These are phyloP conservation scores for Homarus gammarus DNA, from an alignment of 2,888 invertebrate species.

Conservation along the genomic window DNA sequence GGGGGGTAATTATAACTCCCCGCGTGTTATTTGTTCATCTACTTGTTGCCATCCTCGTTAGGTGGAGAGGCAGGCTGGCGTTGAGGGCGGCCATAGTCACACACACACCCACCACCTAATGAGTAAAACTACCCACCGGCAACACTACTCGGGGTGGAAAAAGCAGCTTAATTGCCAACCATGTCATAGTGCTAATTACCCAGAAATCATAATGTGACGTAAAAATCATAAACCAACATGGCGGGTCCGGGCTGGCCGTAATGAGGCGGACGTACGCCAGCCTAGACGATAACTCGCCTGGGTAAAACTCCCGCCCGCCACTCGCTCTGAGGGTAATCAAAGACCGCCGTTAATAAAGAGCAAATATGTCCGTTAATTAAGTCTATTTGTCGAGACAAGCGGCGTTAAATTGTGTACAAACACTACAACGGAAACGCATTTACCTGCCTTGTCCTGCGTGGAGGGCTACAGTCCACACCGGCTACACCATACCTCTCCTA, in stretches of 20 bases:
- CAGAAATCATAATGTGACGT: constrained; percentile 41
- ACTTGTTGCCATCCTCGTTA: not conserved
- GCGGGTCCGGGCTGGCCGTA: constrained; percentile 29
- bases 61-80: not conserved
- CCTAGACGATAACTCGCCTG: not conserved
- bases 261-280: constrained; percentile 18
- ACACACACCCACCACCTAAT: not conserved
- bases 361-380: constrained; percentile 69
- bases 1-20: constrained; percentile 2
- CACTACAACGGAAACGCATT: constrained; percentile 53
- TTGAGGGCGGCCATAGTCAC: not conserved
- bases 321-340: constrained; percentile 54
- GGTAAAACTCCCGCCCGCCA: not conserved
- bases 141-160: not conserved
- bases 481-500: not conserved
- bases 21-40: constrained; percentile 19
- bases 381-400: constrained; percentile 65
- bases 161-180: constrained; percentile 44
- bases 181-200: constrained; percentile 56
- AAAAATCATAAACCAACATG: constrained; percentile 48
- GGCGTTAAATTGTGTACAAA: constrained; percentile 64
- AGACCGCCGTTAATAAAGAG: constrained; percentile 66
- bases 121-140: not conserved
- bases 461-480: not conserved
- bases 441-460: constrained; percentile 13